Evolutionary conservation across 1,140 invertebrate genomes (phyloP).

Genomic region (Philopotamus ludificatus): DNA sequence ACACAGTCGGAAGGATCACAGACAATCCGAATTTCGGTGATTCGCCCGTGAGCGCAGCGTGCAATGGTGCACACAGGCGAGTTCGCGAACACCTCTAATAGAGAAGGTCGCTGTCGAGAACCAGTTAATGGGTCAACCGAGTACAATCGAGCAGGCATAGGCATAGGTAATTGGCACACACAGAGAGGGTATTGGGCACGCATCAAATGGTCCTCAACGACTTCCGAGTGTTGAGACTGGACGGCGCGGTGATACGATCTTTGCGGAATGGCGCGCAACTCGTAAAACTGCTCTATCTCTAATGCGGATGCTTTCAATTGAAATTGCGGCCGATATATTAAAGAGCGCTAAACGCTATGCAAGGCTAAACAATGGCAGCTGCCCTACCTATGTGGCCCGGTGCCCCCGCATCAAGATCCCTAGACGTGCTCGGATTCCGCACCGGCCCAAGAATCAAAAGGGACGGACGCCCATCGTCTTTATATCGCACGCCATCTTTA

Average conservation of each 20-base stretch:
- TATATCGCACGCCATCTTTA: too few species aligned
- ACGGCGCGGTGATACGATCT: conserved; percentile 5
- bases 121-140: too few species aligned
- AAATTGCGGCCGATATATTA: conserved; percentile 42
- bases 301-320: conserved; percentile 43
- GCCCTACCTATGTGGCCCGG: conserved; percentile 12
- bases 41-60: too few species aligned
- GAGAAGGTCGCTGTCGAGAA: too few species aligned
- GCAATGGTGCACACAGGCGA: too few species aligned
- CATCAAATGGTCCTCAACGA: neutral
- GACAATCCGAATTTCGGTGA: too few species aligned
- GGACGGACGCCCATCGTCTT: too few species aligned
- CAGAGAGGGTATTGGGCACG: neutral
- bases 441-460: too few species aligned
- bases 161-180: too few species aligned
- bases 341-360: conserved; percentile 41
- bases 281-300: conserved; percentile 33
- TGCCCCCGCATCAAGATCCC: neutral
- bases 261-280: conserved; percentile 26
- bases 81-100: too few species aligned
- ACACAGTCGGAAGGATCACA: too few species aligned
- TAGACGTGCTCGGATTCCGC: conserved; percentile 8
- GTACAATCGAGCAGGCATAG: too few species aligned
- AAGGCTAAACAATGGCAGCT: conserved; percentile 39
- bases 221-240: conserved; percentile 17